Conservation (phyloP, 2,797 vertebrate species). For the Moxostoma hubbsi region DNA sequence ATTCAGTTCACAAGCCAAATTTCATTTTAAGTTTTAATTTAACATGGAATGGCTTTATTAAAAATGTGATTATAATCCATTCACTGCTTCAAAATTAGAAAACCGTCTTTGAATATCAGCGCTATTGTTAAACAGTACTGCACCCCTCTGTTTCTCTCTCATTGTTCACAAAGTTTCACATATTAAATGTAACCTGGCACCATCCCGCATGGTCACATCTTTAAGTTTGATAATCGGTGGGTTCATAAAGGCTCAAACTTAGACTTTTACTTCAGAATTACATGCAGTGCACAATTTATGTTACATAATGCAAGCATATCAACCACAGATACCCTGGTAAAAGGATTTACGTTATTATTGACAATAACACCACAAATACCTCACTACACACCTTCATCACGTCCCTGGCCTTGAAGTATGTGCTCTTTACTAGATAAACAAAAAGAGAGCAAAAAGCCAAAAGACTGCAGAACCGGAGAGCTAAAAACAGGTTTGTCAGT, state of each 20-base stretch:
- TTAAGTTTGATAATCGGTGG: not conserved
- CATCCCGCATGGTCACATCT: not conserved
- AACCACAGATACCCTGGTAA: not conserved
- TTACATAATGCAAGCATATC: not conserved
- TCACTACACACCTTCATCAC: constrained; percentile 1
- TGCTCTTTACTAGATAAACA: not conserved
- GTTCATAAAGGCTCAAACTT: not conserved
- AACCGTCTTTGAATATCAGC: constrained; percentile 54
- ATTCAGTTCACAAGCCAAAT: constrained; percentile 54
- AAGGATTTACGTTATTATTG: not conserved
- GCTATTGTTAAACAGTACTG: constrained; percentile 21
- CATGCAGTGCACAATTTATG: not conserved
- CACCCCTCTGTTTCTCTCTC: not conserved
- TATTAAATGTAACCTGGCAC: not conserved
- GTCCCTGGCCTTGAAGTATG: constrained; percentile 16
- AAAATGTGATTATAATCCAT: constrained; percentile 73
- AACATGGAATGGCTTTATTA: constrained; percentile 68
- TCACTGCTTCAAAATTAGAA: constrained; percentile 66
- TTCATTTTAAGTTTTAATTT: constrained; percentile 67
- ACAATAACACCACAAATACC: not conserved
- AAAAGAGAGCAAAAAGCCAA: not conserved
- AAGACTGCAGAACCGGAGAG: not conserved
- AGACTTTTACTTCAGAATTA: not conserved
- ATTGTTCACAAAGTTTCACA: not conserved
- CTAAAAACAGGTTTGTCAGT: constrained; percentile 1